Evolutionary conservation across 2,888 invertebrate species (phyloP).

Genomic region (Prosopocoilus inquinatus): DNA sequence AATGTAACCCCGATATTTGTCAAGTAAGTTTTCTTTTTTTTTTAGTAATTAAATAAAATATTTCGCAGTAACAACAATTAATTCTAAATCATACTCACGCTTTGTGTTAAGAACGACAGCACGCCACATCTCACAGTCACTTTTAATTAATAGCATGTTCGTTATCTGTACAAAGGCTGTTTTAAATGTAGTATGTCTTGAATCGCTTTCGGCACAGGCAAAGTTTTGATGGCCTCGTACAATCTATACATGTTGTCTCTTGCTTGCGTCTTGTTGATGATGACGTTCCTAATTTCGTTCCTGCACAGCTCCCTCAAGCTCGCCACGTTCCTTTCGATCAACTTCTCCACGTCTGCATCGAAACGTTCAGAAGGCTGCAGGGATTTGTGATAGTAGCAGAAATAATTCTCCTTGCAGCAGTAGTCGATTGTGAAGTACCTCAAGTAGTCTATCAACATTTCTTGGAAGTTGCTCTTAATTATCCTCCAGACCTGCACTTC

Average conservation of each 20-base stretch:
- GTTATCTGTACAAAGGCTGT: neutral
- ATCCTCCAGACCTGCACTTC: neutral
- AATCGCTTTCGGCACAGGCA: neutral
- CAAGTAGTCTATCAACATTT: too few relatives aligned
- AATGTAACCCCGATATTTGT: constrained; percentile 65
- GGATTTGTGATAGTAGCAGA: too few relatives aligned
- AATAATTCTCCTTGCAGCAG: too few relatives aligned
- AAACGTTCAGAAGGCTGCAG: too few relatives aligned
- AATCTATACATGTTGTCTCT: neutral
- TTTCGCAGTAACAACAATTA: neutral
- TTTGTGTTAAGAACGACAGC: neutral
- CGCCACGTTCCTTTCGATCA: too few relatives aligned
- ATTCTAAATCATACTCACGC: too few relatives aligned
- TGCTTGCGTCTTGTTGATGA: too few relatives aligned
- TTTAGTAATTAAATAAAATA: neutral
- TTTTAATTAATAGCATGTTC: neutral
- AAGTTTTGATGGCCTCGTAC: neutral
- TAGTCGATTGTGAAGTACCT: too few relatives aligned
- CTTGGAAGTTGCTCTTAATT: too few relatives aligned
- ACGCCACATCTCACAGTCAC: neutral
- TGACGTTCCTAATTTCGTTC: too few relatives aligned
- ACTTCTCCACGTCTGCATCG: too few relatives aligned
- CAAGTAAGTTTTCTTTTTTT: constrained; percentile 53
- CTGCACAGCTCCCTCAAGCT: too few relatives aligned
- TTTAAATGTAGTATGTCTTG: neutral